Evolutionary conservation across 2,888 invertebrate genomes (phyloP), one percentile per base, ranked within the genome.

Genomic region (Theodoxus fluviatilis): DNA sequence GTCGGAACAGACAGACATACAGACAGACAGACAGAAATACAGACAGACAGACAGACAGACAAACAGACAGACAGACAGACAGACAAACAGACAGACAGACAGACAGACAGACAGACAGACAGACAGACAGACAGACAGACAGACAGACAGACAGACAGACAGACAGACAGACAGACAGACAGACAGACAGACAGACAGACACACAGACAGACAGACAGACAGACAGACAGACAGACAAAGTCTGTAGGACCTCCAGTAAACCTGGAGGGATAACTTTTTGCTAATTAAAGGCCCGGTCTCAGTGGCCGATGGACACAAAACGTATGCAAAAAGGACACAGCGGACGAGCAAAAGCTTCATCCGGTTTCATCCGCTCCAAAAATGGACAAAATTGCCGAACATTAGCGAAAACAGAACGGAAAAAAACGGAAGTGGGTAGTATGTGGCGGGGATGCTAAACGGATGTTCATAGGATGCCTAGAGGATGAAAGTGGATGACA

Each of bases 21-120:
- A 52, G 22, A 52, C 6, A 52, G 22, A 52, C 52, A 52, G 22
- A 52, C 52, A 52, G 22, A 52, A n/a, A 52, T 18, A 52, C 52
- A 52, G 22, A 52, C 52, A 52, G 22, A 52, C 52, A 52, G n/a
- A 52, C 52, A 52, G 22, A 52, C 52, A 52, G 6, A 52, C 52
- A 52, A 6, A 52, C 52, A 52, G 22, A 52, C 52, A 18, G 22
- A 52, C 52, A 18, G 22, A 18, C 52, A 18, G 6, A 18, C 52
- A 52, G 22, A 52, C 52, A 52, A 6, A 12, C 52, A 52, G 22
- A 52, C n/a, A 52, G 22, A 52, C 52, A 18, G 6, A 18, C 52
- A 52, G 22, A 18, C 52, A 52, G 22, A 18, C 52, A 52, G 22
- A 18, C n/a, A 52, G 22, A 52, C 52, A 52, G 22, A 52, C 3